Evolutionary conservation across 2,888 invertebrate species (phyloP), one percentile per base, ranked within the genome.

Genomic region (Halocaridina rubra): DNA sequence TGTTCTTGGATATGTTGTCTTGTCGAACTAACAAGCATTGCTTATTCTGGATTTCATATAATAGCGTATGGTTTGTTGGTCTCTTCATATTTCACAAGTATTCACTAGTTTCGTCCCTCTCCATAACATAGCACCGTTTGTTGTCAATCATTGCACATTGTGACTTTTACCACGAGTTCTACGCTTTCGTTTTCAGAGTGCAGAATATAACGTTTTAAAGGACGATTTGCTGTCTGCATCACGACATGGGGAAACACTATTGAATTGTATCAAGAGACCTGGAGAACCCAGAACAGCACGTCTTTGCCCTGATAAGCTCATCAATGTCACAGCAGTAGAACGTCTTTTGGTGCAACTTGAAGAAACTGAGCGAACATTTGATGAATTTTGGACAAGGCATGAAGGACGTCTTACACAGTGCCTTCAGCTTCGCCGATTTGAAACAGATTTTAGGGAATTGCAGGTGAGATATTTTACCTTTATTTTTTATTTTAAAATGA

Each of bases 321-420:
- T 91, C 85, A 98, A 98, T 92, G 96, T 98, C 88, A 95, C 97
- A 89, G 95, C 97, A 86, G 95, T 98, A 88, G 97, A 98, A 92
- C 95, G 98, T 91, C 93, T 97, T 90, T 92, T 98, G 89, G 95
- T 97, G 84, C 97, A 98, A 92, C 92, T 98, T 90, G 97, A 97
- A 91, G 98, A 98, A 92, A 98, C 98, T 89, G 96, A 97, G 92
- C 93, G 94, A 89, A 96, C 96, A 88, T 98, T 99, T 91, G 97
- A 97, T 91, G 95, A 95, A 89, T 98, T 98, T 92, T 98, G 98
- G 98, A 94, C 94, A 81, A 95, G 95, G 90, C 98, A 98, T 93
- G 96, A 97, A 89, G 94, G 94, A 84, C 95, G 96, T 90, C 92
- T 98, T 90, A 94, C 95, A 90, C 96, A 97, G 91, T 98, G 97